A percentile compares a stretch with the other conserved stretches of the same genome.
phyloP scores from a whole-genome alignment of 2,113 vertebrate genomes.

The Cardinalis cardinalis region DNA sequence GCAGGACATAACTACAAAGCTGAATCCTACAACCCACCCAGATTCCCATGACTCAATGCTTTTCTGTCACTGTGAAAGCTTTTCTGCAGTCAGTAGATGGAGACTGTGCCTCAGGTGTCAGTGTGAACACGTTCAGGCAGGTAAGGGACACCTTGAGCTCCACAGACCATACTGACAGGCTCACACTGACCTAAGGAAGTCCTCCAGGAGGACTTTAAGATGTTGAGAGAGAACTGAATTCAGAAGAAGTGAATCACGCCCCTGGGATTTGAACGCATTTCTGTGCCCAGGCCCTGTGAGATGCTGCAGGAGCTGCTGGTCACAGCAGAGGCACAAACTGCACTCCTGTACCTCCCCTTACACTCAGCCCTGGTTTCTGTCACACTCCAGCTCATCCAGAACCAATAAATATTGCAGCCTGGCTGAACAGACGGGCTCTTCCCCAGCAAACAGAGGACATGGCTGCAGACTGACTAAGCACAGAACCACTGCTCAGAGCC shows the following conservation, averaged over 20 bases:
- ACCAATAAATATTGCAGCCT: neutral
- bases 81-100: neutral
- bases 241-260: neutral
- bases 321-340: neutral
- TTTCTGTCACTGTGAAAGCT: neutral
- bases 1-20: neutral
- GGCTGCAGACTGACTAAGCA: neutral
- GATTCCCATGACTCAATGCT: fast-evolving
- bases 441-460: neutral
- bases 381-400: neutral
- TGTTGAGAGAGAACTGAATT: neutral
- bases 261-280: neutral
- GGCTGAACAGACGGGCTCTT: neutral
- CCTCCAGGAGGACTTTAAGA: neutral
- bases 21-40: neutral
- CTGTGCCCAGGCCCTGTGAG: neutral
- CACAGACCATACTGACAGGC: neutral
- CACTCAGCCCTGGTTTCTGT: neutral
- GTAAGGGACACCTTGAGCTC: neutral
- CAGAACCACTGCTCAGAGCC: neutral
- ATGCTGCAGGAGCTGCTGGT: neutral
- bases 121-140: neutral
- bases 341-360: neutral
- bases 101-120: neutral
- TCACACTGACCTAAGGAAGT: neutral